phyloP scores from a whole-genome alignment of 2,113 vertebrate species.

The Gallinago media region DNA sequence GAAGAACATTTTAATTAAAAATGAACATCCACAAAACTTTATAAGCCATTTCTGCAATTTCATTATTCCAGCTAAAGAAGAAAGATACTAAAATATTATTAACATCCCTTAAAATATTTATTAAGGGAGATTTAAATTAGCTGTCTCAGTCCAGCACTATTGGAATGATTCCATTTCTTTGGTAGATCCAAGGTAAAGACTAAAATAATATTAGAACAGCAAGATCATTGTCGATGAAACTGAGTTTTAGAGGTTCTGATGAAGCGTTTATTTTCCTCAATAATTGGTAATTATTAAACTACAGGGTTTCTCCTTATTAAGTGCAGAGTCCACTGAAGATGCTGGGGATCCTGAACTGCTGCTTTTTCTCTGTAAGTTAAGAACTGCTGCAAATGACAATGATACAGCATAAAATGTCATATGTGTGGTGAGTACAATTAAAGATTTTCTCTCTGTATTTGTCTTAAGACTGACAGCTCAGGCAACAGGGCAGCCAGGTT shows the following conservation, averaged over 20 bases:
- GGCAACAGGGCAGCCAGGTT: conserved; percentile 36
- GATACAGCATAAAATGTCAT: conserved; percentile 29
- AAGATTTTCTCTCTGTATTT: conserved; percentile 24
- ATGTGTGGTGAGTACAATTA: conserved; percentile 52
- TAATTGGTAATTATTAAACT: background rate
- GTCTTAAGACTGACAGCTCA: conserved; percentile 68
- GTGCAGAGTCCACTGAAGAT: background rate
- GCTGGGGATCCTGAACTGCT: background rate
- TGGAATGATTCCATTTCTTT: background rate
- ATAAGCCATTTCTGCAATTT: conserved; percentile 60
- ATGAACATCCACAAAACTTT: conserved; percentile 51
- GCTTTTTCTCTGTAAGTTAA: background rate
- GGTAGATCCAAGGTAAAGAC: background rate
- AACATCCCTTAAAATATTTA: conserved; percentile 65
- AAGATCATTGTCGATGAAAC: background rate
- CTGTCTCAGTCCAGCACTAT: background rate
- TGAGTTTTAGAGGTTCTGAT: background rate
- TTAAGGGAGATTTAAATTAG: conserved; percentile 47
- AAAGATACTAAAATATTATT: conserved; percentile 59
- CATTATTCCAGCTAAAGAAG: conserved; percentile 53
- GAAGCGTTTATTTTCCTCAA: background rate
- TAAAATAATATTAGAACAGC: background rate
- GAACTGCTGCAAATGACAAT: background rate
- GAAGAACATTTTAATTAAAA: conserved; percentile 71
- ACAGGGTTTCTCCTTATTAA: background rate